These are phyloP conservation scores for Vollenhovia emeryi DNA, from an alignment of 1,140 invertebrate species.

Conservation along the genomic window DNA sequence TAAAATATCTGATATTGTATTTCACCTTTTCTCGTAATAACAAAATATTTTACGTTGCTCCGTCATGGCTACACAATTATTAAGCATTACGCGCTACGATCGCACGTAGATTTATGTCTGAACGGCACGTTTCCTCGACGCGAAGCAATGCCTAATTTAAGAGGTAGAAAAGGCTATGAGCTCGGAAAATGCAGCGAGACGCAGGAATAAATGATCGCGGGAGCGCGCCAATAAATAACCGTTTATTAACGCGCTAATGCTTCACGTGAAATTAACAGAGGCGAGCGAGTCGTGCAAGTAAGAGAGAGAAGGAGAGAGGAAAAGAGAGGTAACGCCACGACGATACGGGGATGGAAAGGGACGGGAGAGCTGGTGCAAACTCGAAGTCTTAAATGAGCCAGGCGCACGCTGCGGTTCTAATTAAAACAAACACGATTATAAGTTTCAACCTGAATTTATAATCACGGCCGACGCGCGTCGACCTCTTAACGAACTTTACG, in stretches of 20 bases:
- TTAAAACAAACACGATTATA: constrained; percentile 83
- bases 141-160: constrained; percentile 57
- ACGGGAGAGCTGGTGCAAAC: constrained; percentile 58
- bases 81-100: background rate
- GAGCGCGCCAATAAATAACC: constrained; percentile 76
- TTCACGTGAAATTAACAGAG: constrained; percentile 76
- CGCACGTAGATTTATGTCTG: constrained; percentile 49
- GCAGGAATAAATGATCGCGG: constrained; percentile 64
- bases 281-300: constrained; percentile 10
- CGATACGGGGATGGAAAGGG: background rate
- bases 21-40: background rate
- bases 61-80: background rate
- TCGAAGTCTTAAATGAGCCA: constrained; percentile 73
- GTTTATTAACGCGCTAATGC: constrained; percentile 79
- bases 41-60: background rate
- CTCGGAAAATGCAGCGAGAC: constrained; percentile 58
- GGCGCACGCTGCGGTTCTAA: constrained; percentile 79
- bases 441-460: constrained; percentile 80
- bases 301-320: background rate
- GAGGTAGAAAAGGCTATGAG: constrained; percentile 40
- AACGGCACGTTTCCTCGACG: constrained; percentile 37
- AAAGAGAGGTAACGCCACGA: constrained; percentile 6
- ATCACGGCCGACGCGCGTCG: constrained; percentile 65
- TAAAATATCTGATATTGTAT: background rate
- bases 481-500: constrained; percentile 51